These are phyloP conservation scores for Atherinosoma microstoma DNA, from an alignment of 2,797 vertebrate species.

Conservation along the genomic window DNA sequence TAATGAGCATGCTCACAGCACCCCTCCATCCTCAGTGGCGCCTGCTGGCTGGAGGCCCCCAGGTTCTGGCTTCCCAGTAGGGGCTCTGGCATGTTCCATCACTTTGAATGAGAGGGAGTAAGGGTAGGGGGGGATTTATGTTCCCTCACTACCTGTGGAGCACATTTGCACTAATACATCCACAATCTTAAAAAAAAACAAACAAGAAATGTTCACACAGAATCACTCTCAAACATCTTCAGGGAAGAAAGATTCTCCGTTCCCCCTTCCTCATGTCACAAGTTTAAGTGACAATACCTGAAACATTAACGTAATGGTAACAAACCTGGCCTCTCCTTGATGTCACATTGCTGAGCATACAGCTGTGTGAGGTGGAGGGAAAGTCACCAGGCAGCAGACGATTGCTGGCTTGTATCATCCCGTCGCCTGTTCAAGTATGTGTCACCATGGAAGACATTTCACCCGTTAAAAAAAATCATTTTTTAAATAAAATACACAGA, in stretches of 20 bases:
- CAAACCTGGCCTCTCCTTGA: constrained; percentile 60
- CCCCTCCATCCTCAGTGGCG: constrained; percentile 73
- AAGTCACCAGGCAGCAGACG: constrained; percentile 31
- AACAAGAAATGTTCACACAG: constrained; percentile 14
- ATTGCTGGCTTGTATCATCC: constrained; percentile 21
- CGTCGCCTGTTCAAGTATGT: constrained; percentile 1
- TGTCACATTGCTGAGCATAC: constrained; percentile 33
- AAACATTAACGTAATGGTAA: constrained; percentile 66
- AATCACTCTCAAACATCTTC: constrained; percentile 20
- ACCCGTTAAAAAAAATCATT: not conserved
- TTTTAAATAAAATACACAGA: not conserved
- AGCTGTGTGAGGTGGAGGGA: constrained; percentile 45
- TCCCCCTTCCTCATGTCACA: constrained; percentile 21
- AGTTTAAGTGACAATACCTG: constrained; percentile 64
- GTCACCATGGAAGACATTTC: constrained; percentile 13
- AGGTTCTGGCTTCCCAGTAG: constrained; percentile 46
- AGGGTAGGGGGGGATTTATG: constrained; percentile 37
- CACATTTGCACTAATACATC: constrained; percentile 46
- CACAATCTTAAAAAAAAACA: constrained; percentile 7
- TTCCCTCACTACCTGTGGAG: constrained; percentile 59
- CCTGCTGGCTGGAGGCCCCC: constrained; percentile 70
- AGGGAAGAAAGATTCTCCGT: constrained; percentile 28
- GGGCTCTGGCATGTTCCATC: constrained; percentile 60
- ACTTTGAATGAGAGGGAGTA: constrained; percentile 8
- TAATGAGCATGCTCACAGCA: constrained; percentile 76